phyloP scores from a whole-genome alignment of 2,888 invertebrate species.

The Diploptera punctata region DNA sequence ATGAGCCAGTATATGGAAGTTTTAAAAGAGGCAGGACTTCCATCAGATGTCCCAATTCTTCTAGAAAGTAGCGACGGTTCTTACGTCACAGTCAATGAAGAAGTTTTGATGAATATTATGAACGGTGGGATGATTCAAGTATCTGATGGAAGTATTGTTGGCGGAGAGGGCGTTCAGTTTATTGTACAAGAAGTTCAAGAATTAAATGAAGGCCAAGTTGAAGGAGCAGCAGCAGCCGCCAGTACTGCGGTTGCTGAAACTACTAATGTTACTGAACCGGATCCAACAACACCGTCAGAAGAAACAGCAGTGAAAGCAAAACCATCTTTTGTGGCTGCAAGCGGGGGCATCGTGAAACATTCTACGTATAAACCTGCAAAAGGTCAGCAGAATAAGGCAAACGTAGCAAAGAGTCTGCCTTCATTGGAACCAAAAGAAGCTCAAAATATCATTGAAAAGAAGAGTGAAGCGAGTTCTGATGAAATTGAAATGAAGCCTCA shows the following conservation, averaged over 20 bases:
- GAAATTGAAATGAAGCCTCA: too few species aligned
- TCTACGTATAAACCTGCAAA: background rate
- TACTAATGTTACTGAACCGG: background rate
- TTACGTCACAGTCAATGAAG: constrained; percentile 68
- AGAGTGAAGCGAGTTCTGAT: too few species aligned
- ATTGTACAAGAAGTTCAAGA: constrained; percentile 37
- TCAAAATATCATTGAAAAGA: background rate
- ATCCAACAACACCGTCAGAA: background rate
- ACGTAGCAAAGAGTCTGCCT: background rate
- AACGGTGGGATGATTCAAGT: constrained; percentile 45
- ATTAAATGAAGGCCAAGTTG: constrained; percentile 5
- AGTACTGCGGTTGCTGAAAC: background rate
- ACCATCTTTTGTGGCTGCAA: background rate
- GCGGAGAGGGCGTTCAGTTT: constrained; percentile 38
- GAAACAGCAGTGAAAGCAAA: background rate
- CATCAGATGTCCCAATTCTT: constrained; percentile 61
- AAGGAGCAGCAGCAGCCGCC: background rate
- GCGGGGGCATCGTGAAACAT: background rate
- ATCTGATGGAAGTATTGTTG: constrained; percentile 37
- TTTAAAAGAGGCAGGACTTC: constrained; percentile 52
- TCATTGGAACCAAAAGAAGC: background rate
- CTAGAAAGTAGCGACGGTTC: constrained; percentile 70
- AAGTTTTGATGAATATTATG: constrained; percentile 56
- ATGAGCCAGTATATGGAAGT: constrained; percentile 47
- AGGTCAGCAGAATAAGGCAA: background rate